Conservation (phyloP, 1,140 invertebrate species). For the Polypedilum pembai region DNA sequence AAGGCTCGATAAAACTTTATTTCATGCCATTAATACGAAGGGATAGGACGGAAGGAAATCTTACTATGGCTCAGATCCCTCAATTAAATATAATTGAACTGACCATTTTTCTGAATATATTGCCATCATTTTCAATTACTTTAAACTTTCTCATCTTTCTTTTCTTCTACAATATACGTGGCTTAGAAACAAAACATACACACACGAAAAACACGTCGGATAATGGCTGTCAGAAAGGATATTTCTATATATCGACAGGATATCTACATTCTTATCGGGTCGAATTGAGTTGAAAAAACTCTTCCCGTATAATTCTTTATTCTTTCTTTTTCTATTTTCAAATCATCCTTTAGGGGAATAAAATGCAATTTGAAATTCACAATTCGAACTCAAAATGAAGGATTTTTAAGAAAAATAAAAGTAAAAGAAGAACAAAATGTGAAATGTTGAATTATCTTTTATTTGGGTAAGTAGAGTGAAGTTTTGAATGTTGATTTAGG, state of each 20-base stretch:
- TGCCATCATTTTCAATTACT: slow-evolving; percentile 18
- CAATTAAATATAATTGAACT: background rate
- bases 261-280: background rate
- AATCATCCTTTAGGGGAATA: background rate
- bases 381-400: background rate
- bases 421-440: background rate
- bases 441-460: slow-evolving; percentile 10
- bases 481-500: slow-evolving; percentile 18
- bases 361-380: slow-evolving; percentile 6
- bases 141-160: background rate
- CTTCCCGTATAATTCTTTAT: background rate
- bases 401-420: too few species aligned
- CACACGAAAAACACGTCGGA: background rate
- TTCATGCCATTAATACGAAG: too few species aligned
- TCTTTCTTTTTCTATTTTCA: background rate
- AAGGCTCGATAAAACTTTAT: too few species aligned
- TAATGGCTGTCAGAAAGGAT: slow-evolving; percentile 17
- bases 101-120: background rate
- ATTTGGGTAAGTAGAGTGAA: background rate
- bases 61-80: too few species aligned
- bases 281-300: background rate
- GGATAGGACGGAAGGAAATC: too few species aligned
- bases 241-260: background rate
- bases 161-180: background rate
- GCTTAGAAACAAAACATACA: background rate